These are phyloP conservation scores for Perizoma affinitatum DNA, from an alignment of 2,888 invertebrate species.

Conservation along the genomic window DNA sequence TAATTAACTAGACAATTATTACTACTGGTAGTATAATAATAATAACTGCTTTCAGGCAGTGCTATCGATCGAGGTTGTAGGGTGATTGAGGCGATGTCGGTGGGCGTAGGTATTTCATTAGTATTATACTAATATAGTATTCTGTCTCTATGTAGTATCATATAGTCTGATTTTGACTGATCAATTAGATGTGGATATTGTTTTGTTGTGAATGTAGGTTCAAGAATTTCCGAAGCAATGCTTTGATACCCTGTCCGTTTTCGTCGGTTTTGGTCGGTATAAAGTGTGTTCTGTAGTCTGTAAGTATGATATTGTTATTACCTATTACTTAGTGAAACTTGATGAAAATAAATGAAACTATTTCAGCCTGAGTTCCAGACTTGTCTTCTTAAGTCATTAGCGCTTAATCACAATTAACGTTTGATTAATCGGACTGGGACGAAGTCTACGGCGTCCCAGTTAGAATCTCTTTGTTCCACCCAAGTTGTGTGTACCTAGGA, in stretches of 20 bases:
- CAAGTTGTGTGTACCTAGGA: not conserved
- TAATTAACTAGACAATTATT: not conserved
- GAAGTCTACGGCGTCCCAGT: conserved; percentile 11
- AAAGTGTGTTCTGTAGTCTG: no score
- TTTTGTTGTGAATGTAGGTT: no score
- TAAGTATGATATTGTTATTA: no score
- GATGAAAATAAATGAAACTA: no score
- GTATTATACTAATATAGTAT: not conserved
- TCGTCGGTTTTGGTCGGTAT: no score
- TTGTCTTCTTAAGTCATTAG: conserved; percentile 24
- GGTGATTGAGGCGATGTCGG: no score
- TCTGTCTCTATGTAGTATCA: not conserved
- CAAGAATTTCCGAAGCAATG: no score
- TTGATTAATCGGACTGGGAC: conserved; percentile 25
- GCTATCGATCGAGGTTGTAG: conserved; percentile 4
- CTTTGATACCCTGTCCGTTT: no score
- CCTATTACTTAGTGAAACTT: no score
- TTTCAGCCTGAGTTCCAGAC: conserved; percentile 3
- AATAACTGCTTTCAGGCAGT: conserved; percentile 8
- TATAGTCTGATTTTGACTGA: no score
- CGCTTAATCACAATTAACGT: conserved; percentile 20
- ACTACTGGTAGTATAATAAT: conserved; percentile 3
- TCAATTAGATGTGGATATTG: no score
- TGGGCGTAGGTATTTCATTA: conserved; percentile 7
- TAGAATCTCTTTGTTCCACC: not conserved